phyloP scores from a whole-genome alignment of 2,797 vertebrate species.

The Yasuhikotakia modesta region DNA sequence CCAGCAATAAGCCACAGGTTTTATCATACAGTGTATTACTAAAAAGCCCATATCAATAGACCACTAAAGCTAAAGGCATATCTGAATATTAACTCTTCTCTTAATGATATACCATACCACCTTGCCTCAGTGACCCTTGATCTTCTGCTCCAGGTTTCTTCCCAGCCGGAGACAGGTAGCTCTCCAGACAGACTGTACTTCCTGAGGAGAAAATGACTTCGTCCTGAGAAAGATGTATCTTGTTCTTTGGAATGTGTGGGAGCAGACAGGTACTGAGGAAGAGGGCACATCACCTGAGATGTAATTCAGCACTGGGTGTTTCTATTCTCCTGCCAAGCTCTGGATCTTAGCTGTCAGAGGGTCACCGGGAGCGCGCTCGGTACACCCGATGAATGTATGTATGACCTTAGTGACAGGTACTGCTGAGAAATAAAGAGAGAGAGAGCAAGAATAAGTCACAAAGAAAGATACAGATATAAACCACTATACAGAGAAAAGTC shows the following conservation, averaged over 20 bases:
- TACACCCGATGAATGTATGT: slow-evolving; percentile 69
- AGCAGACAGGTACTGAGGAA: slow-evolving; percentile 76
- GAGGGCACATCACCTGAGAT: slow-evolving; percentile 77
- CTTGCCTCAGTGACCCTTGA: slow-evolving; percentile 73
- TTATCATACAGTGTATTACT: background rate
- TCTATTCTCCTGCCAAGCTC: slow-evolving; percentile 73
- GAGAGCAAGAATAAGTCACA: slow-evolving; percentile 26
- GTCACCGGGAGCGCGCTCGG: slow-evolving; percentile 68
- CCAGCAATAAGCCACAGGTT: background rate
- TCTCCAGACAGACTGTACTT: slow-evolving; percentile 77
- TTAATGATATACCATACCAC: slow-evolving; percentile 77
- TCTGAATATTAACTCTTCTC: slow-evolving; percentile 59
- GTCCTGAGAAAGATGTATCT: slow-evolving; percentile 74
- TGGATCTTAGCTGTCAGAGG: slow-evolving; percentile 78
- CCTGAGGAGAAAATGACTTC: slow-evolving; percentile 76
- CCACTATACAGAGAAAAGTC: slow-evolving; percentile 9
- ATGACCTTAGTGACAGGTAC: slow-evolving; percentile 75
- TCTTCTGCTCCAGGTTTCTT: slow-evolving; percentile 72
- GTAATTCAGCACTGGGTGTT: slow-evolving; percentile 73
- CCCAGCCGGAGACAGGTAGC: slow-evolving; percentile 74
- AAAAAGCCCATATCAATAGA: background rate
- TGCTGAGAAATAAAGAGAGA: slow-evolving; percentile 59
- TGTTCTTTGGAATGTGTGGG: slow-evolving; percentile 69
- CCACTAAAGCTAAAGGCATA: slow-evolving; percentile 12
- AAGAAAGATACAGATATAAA: slow-evolving; percentile 47